Percentiles rank a stretch among this genome's conserved stretches.
phyloP scores from a whole-genome alignment of 2,888 invertebrate species.

The Acleris emargana region DNA sequence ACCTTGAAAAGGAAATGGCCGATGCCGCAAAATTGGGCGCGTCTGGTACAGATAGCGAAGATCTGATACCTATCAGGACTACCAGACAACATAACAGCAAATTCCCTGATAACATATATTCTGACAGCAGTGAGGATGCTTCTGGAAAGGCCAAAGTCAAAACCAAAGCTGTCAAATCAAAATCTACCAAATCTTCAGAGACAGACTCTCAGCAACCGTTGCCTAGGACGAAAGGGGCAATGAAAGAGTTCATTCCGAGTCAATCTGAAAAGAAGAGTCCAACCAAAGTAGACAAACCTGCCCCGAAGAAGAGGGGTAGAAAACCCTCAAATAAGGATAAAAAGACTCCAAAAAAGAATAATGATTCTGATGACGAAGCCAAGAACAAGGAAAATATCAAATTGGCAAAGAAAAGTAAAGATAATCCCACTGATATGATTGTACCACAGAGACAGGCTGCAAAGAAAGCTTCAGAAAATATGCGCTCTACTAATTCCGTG shows the following conservation, averaged over 20 bases:
- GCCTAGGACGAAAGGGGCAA: constrained; percentile 92
- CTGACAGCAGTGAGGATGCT: constrained; percentile 89
- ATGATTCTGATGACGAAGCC: constrained; percentile 72
- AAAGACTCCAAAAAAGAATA: constrained; percentile 55
- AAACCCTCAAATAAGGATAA: constrained; percentile 78
- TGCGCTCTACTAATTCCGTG: constrained; percentile 86
- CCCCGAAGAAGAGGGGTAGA: constrained; percentile 72
- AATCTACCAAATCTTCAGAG: constrained; percentile 84
- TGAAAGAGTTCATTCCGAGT: constrained; percentile 90
- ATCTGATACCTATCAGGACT: constrained; percentile 86
- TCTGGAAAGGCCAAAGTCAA: constrained; percentile 68
- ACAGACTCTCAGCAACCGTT: constrained; percentile 88
- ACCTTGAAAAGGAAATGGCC: constrained; percentile 89
- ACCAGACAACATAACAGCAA: constrained; percentile 76
- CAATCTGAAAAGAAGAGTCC: constrained; percentile 66
- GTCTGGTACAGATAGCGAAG: constrained; percentile 91
- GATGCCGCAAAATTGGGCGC: constrained; percentile 79
- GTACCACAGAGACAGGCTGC: constrained; percentile 96
- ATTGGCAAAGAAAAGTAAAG: constrained; percentile 71
- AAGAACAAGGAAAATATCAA: constrained; percentile 80
- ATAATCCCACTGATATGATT: constrained; percentile 90
- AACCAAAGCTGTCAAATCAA: constrained; percentile 82
- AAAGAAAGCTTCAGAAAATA: constrained; percentile 94
- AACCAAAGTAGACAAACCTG: constrained; percentile 59
- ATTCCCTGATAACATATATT: constrained; percentile 90